phyloP scores from a whole-genome alignment of 2,113 vertebrate genomes.

The Marmota monax region DNA sequence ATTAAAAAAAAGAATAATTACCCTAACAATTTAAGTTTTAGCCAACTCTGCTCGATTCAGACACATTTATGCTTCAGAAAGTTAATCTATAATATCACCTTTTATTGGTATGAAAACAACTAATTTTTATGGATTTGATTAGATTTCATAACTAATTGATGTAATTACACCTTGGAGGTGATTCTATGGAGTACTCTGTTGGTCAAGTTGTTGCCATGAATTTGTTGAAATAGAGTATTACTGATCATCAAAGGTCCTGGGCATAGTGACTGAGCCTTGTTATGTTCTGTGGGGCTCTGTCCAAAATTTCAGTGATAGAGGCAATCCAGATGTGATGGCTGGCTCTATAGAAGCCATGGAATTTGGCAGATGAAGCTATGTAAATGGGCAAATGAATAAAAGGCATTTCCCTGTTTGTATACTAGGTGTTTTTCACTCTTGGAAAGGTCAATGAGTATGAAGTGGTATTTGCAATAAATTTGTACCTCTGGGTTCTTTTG shows the following conservation, averaged over 20 bases:
- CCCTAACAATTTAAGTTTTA: slow-evolving; percentile 15
- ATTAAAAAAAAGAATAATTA: not conserved
- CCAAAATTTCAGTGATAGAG: not conserved
- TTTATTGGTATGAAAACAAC: not conserved
- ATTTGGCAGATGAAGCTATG: not conserved
- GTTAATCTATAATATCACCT: not conserved
- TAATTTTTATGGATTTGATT: slow-evolving; percentile 20
- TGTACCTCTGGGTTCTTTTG: not conserved
- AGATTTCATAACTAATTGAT: not conserved
- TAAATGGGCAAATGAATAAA: not conserved
- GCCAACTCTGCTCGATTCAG: not conserved
- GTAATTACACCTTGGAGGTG: not conserved
- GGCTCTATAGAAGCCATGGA: not conserved
- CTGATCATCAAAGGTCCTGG: not conserved
- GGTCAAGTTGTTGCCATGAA: not conserved
- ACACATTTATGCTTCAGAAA: slow-evolving; percentile 20
- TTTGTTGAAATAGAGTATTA: not conserved
- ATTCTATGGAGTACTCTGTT: not conserved
- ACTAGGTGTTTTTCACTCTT: not conserved
- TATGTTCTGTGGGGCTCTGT: not conserved
- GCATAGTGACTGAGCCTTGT: not conserved
- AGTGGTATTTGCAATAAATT: not conserved
- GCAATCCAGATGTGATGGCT: not conserved
- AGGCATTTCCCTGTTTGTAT: not conserved
- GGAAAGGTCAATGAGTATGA: not conserved